Evolutionary conservation across 1,140 invertebrate genomes (phyloP).

Genomic region (Subanguina moxae): DNA sequence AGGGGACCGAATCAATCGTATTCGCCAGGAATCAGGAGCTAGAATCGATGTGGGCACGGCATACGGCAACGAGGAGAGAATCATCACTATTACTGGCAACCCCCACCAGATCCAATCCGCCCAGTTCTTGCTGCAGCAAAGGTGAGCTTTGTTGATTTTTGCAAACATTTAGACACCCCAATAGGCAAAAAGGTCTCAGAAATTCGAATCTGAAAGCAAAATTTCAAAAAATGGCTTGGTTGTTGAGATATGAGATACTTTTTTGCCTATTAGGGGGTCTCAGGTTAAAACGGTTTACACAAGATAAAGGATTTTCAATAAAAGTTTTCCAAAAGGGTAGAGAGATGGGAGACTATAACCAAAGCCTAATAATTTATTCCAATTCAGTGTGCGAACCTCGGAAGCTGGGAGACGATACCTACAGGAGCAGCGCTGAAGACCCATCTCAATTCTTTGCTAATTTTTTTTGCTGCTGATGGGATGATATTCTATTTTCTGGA

Average conservation of each 20-base stretch:
- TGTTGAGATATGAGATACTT: too few species aligned
- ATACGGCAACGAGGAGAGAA: slow-evolving; percentile 33
- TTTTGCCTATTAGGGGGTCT: too few species aligned
- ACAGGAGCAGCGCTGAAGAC: slow-evolving; percentile 24
- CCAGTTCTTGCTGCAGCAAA: slow-evolving; percentile 38
- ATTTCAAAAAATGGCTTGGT: too few species aligned
- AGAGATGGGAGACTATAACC: too few species aligned
- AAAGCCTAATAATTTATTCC: background rate
- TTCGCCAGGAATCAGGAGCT: slow-evolving; percentile 47
- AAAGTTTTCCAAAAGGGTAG: too few species aligned
- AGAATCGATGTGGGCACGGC: slow-evolving; percentile 39
- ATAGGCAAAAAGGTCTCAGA: too few species aligned
- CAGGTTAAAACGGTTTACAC: too few species aligned
- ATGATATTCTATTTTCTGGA: too few species aligned
- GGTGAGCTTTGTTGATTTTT: slow-evolving; percentile 10
- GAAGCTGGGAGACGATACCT: slow-evolving; percentile 38
- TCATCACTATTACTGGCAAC: slow-evolving; percentile 39
- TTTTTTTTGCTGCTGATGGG: too few species aligned
- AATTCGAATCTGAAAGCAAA: too few species aligned
- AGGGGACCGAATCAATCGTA: slow-evolving; percentile 43
- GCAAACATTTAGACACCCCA: too few species aligned
- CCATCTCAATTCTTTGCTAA: background rate
- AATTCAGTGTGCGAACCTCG: slow-evolving; percentile 36
- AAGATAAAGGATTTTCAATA: too few species aligned
- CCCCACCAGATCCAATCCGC: slow-evolving; percentile 34